A percentile compares a stretch with the other conserved stretches of the same genome.
Evolutionary conservation across 2,888 invertebrate species (phyloP).

Genomic region (Patella ulyssiponensis): DNA sequence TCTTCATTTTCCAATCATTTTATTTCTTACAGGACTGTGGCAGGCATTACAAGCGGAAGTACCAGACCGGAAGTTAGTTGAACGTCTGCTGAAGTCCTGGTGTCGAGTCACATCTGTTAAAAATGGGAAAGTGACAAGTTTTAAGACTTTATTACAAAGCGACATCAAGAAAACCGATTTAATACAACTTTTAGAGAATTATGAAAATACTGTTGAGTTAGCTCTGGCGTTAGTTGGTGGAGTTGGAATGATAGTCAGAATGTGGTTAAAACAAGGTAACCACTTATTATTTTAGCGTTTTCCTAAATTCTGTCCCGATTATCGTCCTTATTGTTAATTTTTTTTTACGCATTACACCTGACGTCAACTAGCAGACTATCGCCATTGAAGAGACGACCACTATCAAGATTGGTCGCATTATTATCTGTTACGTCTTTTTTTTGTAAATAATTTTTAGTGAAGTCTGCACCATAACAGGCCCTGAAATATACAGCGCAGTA

Average conservation of each 20-base stretch:
- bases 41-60: slow-evolving; percentile 37
- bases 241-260: slow-evolving; percentile 53
- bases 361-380: too few species aligned
- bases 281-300: background rate
- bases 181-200: slow-evolving; percentile 54
- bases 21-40: slow-evolving; percentile 36
- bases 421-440: too few species aligned
- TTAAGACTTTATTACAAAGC: slow-evolving; percentile 49
- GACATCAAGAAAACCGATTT: slow-evolving; percentile 55
- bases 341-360: too few species aligned
- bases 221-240: slow-evolving; percentile 61
- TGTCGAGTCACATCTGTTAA: slow-evolving; percentile 47
- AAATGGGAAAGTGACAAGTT: slow-evolving; percentile 51
- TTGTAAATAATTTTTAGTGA: too few species aligned
- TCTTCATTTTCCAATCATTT: too few species aligned
- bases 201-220: slow-evolving; percentile 61
- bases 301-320: too few species aligned
- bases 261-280: slow-evolving; percentile 58
- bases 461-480: too few species aligned
- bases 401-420: too few species aligned
- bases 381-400: too few species aligned
- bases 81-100: slow-evolving; percentile 43
- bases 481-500: too few species aligned
- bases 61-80: slow-evolving; percentile 48
- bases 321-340: too few species aligned